A percentile compares a stretch with the other conserved stretches of the same genome.
Conservation (phyloP, 2,888 invertebrate species). For the Meliscaeva auricollis region DNA sequence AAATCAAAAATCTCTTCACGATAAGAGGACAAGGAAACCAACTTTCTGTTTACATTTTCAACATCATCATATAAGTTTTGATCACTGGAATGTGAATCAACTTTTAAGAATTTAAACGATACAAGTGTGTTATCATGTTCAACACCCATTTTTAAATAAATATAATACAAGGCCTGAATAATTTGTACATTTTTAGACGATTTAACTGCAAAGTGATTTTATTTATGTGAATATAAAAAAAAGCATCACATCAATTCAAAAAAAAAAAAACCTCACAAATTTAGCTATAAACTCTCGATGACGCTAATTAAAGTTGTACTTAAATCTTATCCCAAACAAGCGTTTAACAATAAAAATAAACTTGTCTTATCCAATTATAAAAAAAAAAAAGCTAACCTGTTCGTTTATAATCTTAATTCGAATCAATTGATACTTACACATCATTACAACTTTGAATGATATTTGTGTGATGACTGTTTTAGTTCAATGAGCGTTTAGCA, state of each 20-base stretch:
- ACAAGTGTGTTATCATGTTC: too few relatives aligned
- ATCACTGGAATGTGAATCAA: too few relatives aligned
- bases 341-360: slow-evolving; percentile 19
- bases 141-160: too few relatives aligned
- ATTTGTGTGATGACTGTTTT: background rate
- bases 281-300: slow-evolving; percentile 11
- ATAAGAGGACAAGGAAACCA: too few relatives aligned
- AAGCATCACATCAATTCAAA: slow-evolving; percentile 8
- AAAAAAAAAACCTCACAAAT: background rate
- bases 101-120: too few relatives aligned
- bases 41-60: too few relatives aligned
- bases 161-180: background rate
- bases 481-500: slow-evolving; percentile 2
- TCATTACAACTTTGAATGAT: slow-evolving; percentile 8
- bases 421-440: slow-evolving; percentile 19
- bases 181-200: background rate
- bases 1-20: too few relatives aligned
- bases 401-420: slow-evolving; percentile 20
- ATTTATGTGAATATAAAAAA: background rate
- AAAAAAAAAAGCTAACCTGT: background rate
- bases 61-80: too few relatives aligned
- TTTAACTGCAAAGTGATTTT: background rate
- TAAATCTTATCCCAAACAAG: slow-evolving; percentile 11
- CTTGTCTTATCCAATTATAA: background rate
- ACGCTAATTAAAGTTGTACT: slow-evolving; percentile 14